phyloP scores from a whole-genome alignment of 2,888 invertebrate species.

The Fragum fragum region DNA sequence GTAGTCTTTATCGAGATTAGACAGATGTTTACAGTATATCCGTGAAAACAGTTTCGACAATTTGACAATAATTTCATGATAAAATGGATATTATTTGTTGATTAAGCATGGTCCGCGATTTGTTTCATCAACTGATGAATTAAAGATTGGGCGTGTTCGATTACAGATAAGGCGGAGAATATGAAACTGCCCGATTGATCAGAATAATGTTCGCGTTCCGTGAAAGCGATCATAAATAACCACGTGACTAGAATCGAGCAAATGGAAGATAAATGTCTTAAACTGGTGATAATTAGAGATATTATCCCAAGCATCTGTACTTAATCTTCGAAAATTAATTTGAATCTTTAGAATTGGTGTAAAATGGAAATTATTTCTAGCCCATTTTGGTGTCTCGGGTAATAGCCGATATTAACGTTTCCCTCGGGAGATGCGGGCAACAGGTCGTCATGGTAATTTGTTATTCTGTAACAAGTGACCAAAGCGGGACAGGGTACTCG shows the following conservation, averaged over 20 bases:
- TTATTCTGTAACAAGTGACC: slow-evolving; percentile 20
- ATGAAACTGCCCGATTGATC: slow-evolving; percentile 16
- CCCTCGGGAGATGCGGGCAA: slow-evolving; percentile 21
- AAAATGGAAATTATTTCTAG: slow-evolving; percentile 22
- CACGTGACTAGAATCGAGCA: slow-evolving; percentile 20
- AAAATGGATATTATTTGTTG: slow-evolving; percentile 4
- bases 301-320: slow-evolving; percentile 55
- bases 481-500: neutral
- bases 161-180: slow-evolving; percentile 12
- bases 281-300: slow-evolving; percentile 41
- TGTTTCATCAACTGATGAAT: slow-evolving; percentile 10
- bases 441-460: slow-evolving; percentile 35
- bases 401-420: slow-evolving; percentile 10
- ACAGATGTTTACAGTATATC: neutral
- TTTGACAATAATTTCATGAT: slow-evolving; percentile 19
- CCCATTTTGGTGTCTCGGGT: slow-evolving; percentile 15
- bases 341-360: slow-evolving; percentile 28
- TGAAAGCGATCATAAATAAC: slow-evolving; percentile 31
- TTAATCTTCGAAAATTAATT: slow-evolving; percentile 43
- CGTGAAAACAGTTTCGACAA: neutral
- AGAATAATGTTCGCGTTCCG: slow-evolving; percentile 33
- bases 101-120: slow-evolving; percentile 22
- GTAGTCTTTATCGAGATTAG: neutral
- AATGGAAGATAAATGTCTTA: slow-evolving; percentile 46
- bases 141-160: slow-evolving; percentile 11